Evolutionary conservation across 2,888 invertebrate species (phyloP), one percentile per base, ranked within the genome.

Genomic region (Xylophagus ater): DNA sequence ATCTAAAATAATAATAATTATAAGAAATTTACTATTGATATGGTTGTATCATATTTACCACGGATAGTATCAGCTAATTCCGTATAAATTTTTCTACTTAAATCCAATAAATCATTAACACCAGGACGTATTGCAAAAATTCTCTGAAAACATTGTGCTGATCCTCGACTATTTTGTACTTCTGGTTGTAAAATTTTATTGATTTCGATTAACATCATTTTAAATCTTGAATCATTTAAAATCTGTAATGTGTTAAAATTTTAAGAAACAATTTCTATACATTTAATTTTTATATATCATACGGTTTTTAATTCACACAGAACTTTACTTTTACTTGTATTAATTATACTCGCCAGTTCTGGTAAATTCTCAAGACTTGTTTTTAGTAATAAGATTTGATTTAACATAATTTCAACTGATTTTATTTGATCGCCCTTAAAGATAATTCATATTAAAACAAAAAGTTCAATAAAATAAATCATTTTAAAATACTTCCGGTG

Each of bases 61-160:
- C 69, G 73, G 58, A 90, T 79, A 47, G 86, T 83, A 47, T 84
- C 81, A 43, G 90, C 73, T 10, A 87, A 67, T 58, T 92, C 88
- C n/a, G 82, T 80, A 61, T 90, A 92, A 0, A 82, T 79, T 55
- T 79, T 76, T 49, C 93, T 69, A 4, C 87, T 79, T 20, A 92
- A 71, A 61, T 93, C 93, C 47, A 94, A 62, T 38, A 88, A 68
- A 2, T 81, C 81, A 53, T 80, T 81, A n/a, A 83, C 68, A 21
- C 76, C 75, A 2, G 76, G 68, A 60, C 80, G 84, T 3, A 93
- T 78, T 13, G 88, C 80, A 60, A 81, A 83, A 53, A 81, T 81
- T 43, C 71, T 56, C 53, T 71, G 71, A 10, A 70, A 55, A 48
- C 63, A 65, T 2, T 70, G 68, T 52, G 70, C 68, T 2, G 67